Conservation (phyloP, 2,888 invertebrate genomes). For the Andrena flavipes region DNA sequence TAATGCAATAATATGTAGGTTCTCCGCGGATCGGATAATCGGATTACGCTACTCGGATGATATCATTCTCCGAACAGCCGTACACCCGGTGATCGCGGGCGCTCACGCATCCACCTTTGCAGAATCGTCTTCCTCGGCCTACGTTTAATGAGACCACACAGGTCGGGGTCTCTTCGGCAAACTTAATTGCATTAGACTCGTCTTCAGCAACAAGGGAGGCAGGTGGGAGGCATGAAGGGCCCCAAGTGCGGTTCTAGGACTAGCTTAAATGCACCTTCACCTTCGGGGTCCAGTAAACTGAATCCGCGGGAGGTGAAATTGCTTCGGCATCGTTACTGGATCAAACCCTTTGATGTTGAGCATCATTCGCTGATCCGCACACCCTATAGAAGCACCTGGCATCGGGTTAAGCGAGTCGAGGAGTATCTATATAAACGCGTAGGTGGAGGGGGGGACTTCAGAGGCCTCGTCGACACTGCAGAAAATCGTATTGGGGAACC, state of each 20-base stretch:
- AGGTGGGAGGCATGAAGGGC: neutral
- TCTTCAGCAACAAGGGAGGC: neutral
- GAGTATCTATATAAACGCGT: conserved; percentile 59
- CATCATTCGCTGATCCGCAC: conserved; percentile 51
- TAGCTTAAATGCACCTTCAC: neutral
- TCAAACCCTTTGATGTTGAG: conserved; percentile 29
- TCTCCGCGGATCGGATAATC: conserved; percentile 26
- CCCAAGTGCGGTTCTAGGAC: neutral
- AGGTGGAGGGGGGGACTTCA: conserved; percentile 59
- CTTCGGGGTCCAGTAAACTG: conserved; percentile 1
- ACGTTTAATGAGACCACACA: conserved; percentile 53
- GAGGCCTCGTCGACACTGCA: conserved; percentile 37
- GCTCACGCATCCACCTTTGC: conserved; percentile 37
- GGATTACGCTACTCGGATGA: conserved; percentile 39
- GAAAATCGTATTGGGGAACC: conserved; percentile 50
- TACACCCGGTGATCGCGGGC: conserved; percentile 1
- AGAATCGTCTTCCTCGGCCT: conserved; percentile 18
- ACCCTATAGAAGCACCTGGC: conserved; percentile 65
- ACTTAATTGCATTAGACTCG: conserved; percentile 32
- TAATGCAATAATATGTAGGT: conserved; percentile 4
- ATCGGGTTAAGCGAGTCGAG: conserved; percentile 58
- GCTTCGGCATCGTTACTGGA: neutral
- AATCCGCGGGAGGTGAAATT: conserved; percentile 7
- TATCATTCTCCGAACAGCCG: conserved; percentile 29
- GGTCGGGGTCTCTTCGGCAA: neutral